phyloP scores from a whole-genome alignment of 2,888 invertebrate species.

The Oligia fasciuncula region DNA sequence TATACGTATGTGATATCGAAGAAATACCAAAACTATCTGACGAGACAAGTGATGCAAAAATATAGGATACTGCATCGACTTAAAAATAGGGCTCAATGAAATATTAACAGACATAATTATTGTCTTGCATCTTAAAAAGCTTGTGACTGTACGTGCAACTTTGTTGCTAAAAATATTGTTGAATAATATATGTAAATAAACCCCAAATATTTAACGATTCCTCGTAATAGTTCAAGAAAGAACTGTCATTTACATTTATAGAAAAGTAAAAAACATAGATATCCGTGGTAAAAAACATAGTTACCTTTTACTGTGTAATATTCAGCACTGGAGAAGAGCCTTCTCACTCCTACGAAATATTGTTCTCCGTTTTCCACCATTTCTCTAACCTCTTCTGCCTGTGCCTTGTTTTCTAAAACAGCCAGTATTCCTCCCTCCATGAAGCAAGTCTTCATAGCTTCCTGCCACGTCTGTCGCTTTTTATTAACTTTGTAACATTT shows the following conservation, averaged over 20 bases:
- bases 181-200: background rate
- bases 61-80: too few species aligned
- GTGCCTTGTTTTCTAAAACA: constrained; percentile 46
- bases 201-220: background rate
- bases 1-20: background rate
- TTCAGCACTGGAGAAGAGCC: constrained; percentile 46
- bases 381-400: constrained; percentile 19
- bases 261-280: background rate
- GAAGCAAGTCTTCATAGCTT: constrained; percentile 68
- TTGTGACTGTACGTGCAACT: background rate
- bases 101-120: background rate
- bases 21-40: background rate
- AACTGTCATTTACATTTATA: background rate
- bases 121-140: background rate
- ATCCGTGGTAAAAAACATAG: background rate
- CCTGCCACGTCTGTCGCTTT: constrained; percentile 61
- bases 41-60: background rate
- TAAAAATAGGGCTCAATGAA: background rate
- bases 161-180: background rate
- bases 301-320: constrained; percentile 70
- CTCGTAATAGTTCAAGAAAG: background rate
- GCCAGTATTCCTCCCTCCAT: constrained; percentile 67
- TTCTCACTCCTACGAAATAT: constrained; percentile 66
- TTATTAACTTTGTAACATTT: constrained; percentile 70
- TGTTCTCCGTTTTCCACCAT: background rate